Evolutionary conservation across 2,113 vertebrate genomes (phyloP).

Genomic region (Myotis lucifugus): DNA sequence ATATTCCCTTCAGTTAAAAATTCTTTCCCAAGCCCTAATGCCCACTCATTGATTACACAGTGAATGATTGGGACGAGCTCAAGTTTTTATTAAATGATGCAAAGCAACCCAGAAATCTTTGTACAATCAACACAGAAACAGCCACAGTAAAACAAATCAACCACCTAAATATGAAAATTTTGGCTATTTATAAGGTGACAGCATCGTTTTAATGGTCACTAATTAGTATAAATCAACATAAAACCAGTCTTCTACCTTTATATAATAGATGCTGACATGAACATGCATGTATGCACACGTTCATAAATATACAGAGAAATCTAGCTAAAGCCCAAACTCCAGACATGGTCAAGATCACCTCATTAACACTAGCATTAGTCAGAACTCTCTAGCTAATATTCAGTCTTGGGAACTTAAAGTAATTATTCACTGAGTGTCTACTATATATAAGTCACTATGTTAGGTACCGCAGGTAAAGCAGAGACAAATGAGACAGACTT

Average conservation of each 20-base stretch:
- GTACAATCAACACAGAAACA: neutral
- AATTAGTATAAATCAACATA: neutral
- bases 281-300: neutral
- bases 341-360: neutral
- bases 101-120: neutral
- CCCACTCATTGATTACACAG: neutral
- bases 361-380: neutral
- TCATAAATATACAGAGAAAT: slow-evolving; percentile 6
- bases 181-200: neutral
- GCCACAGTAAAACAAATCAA: slow-evolving; percentile 9
- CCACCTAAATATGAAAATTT: neutral
- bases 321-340: neutral
- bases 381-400: neutral
- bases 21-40: neutral
- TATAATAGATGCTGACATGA: neutral
- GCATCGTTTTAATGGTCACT: neutral
- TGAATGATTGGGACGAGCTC: neutral
- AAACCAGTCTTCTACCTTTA: neutral
- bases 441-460: neutral
- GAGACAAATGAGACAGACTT: neutral
- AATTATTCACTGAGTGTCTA: slow-evolving; percentile 12
- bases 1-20: neutral
- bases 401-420: neutral
- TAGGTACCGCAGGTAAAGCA: neutral
- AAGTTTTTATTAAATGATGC: neutral